Conservation (phyloP, 1,140 invertebrate species). For the Lepidurus packardi region DNA sequence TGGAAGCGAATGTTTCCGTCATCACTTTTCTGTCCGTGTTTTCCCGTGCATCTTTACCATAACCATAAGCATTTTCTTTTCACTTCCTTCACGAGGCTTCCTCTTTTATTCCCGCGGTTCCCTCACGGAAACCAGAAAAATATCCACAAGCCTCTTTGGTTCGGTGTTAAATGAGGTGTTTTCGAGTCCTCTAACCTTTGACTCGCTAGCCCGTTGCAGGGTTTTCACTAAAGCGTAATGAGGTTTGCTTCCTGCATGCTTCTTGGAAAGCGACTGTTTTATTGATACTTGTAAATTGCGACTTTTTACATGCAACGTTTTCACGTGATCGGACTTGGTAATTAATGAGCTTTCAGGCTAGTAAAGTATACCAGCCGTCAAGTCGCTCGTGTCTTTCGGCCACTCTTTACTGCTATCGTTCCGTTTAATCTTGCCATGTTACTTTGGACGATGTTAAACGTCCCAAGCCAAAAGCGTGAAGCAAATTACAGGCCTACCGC, state of each 20-base stretch:
- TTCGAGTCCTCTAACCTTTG: not conserved
- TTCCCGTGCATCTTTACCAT: not conserved
- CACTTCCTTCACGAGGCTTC: not conserved
- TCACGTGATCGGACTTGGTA: constrained; percentile 15
- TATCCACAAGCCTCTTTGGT: not conserved
- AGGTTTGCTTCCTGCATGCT: constrained; percentile 12
- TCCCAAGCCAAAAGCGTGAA: not conserved
- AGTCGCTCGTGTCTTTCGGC: not conserved
- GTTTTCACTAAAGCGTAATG: not conserved
- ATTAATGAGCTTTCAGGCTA: not conserved
- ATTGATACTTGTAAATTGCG: not conserved
- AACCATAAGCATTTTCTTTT: constrained; percentile 1
- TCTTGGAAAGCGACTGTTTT: not conserved
- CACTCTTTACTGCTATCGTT: not conserved
- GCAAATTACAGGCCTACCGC: not conserved
- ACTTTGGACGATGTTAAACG: not conserved
- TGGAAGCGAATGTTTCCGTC: not conserved
- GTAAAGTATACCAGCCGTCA: not conserved
- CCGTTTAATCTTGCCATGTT: not conserved
- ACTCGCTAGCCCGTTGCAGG: not conserved
- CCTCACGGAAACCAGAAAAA: not conserved
- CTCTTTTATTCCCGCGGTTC: not conserved
- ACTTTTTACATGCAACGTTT: not conserved
- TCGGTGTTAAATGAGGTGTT: constrained; percentile 15
- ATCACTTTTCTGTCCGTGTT: not conserved